Percentiles rank a stretch among this genome's conserved stretches.
Conservation (phyloP, 2,113 vertebrate genomes). For the Hippolais icterina region DNA sequence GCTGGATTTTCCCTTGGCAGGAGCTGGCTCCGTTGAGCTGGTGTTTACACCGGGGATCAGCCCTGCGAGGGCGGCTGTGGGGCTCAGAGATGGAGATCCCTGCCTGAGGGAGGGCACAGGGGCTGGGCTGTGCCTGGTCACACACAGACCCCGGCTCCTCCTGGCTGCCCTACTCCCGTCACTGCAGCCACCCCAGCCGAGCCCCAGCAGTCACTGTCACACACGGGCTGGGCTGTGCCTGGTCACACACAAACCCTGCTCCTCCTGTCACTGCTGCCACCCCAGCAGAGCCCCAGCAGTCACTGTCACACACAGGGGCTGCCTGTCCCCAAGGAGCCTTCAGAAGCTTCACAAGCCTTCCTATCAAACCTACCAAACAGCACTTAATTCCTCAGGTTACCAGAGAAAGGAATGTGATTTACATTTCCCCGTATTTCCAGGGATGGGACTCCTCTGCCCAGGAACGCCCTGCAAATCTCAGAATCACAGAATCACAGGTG, state of each 20-base stretch:
- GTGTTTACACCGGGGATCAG: background rate
- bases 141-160: background rate
- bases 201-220: background rate
- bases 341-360: background rate
- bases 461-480: background rate
- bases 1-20: background rate
- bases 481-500: background rate
- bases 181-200: background rate
- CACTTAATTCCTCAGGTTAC: accelerated
- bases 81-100: background rate
- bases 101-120: background rate
- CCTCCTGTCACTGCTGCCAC: background rate
- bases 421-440: accelerated
- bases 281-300: background rate
- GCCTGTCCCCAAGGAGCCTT: background rate
- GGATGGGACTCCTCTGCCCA: background rate
- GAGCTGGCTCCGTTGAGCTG: accelerated
- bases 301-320: background rate
- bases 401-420: background rate
- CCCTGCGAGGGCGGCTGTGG: background rate
- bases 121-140: background rate
- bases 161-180: background rate
- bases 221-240: background rate
- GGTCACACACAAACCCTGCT: background rate
- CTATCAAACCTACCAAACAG: background rate